These are phyloP conservation scores for Vombatus ursinus DNA, from an alignment of 2,113 vertebrate genomes.

Conservation along the genomic window DNA sequence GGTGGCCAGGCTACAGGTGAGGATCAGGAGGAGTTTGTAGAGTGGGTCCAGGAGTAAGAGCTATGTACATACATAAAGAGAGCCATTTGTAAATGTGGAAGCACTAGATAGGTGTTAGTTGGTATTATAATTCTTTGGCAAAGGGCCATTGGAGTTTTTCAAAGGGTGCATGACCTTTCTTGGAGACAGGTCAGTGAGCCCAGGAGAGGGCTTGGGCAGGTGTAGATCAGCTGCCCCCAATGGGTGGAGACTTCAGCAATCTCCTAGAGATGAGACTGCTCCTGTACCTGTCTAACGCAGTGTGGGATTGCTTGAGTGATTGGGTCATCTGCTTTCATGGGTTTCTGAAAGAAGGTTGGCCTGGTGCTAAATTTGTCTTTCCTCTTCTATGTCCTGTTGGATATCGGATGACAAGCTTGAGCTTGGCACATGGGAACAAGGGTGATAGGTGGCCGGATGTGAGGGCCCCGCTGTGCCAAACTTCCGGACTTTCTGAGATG, in stretches of 20 bases:
- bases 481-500: slow-evolving; percentile 8
- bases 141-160: background rate
- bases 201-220: background rate
- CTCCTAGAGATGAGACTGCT: background rate
- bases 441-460: slow-evolving; percentile 71
- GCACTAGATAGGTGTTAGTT: background rate
- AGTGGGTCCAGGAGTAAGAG: background rate
- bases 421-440: slow-evolving; percentile 62
- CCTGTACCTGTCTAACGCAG: background rate
- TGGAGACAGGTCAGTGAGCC: slow-evolving; percentile 8
- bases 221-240: background rate
- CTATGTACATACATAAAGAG: background rate
- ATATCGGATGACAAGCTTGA: slow-evolving; percentile 76
- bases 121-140: background rate
- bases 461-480: slow-evolving; percentile 26
- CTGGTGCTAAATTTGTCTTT: slow-evolving; percentile 74
- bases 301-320: slow-evolving; percentile 61
- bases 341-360: slow-evolving; percentile 68
- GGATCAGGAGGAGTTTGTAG: background rate
- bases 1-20: background rate
- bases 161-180: background rate
- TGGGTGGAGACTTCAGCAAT: background rate
- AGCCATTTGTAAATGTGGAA: background rate
- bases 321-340: slow-evolving; percentile 65
- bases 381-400: slow-evolving; percentile 68